Evolutionary conservation across 2,797 vertebrate genomes (phyloP), one percentile per base, ranked within the genome.

Genomic region (Xyrichtys novacula): DNA sequence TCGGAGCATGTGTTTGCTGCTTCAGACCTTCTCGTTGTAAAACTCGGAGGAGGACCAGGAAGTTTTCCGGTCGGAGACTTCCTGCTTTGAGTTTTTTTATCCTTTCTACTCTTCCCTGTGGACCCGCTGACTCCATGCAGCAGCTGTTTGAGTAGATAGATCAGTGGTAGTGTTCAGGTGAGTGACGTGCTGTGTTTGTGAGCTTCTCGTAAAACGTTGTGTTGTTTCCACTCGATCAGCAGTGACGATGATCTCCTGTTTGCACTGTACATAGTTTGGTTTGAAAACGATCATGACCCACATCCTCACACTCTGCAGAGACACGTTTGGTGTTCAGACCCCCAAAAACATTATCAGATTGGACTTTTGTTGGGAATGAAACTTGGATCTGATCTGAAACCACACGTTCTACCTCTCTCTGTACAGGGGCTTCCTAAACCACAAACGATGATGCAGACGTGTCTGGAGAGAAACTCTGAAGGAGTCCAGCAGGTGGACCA

Each of bases 401-500:
- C 87, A 90, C 90, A 92, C 88, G 38, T 42, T 90, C 94, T 93
- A 94, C 93, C 93, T 94, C 93, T 87, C 71, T 84, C 56, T 88
- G 83, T 84, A 84, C 88, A 88, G 88, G 87, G 80, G 87, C 89
- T 91, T 93, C 90, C 86, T 90, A 74, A 78, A 43, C 2, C 1
- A 49, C 40, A 7, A 40, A 65, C 28, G n/a, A 25, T 0, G 3
- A 12, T 4, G 17, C 32, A 38, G 34, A 65, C 14, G 4, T 19
- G 28, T 56, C 50, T 25, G 22, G 57, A 59, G 25, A 47, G 29
- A 36, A 64, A 31, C 65, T 0, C 7, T 16, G 10, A 4, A 38
- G 0, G 12, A 60, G 22, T 16, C n/a, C 19, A 54, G 50, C 40
- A 22, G 55, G 9, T 1, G 1, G 26, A 32, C 4, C 11, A 3